phyloP scores from a whole-genome alignment of 2,113 vertebrate genomes.

The Aspidoscelis tigris region DNA sequence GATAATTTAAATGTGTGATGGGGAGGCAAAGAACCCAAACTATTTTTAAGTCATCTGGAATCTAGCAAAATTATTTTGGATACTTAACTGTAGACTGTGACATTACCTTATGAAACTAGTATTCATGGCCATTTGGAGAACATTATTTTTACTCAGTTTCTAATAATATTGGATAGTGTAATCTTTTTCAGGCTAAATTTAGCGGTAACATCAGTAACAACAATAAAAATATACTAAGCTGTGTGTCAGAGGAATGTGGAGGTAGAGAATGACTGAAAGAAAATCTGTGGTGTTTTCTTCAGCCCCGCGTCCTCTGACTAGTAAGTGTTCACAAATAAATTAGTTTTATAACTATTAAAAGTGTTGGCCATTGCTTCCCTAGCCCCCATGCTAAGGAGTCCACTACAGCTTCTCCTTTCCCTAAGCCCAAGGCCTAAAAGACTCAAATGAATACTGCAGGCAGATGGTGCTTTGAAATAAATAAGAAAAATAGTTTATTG shows the following conservation, averaged over 20 bases:
- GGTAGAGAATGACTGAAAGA: neutral
- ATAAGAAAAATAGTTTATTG: too few relatives aligned
- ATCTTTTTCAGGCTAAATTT: conserved; percentile 41
- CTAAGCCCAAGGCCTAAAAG: too few relatives aligned
- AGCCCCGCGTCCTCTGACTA: too few relatives aligned
- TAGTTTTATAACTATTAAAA: too few relatives aligned
- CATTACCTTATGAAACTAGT: conserved; percentile 46
- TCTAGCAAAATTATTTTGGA: conserved; percentile 52
- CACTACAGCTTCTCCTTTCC: too few relatives aligned
- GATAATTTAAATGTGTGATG: conserved; percentile 5
- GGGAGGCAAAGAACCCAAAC: neutral
- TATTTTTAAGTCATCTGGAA: conserved; percentile 65
- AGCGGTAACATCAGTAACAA: conserved; percentile 37
- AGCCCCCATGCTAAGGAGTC: too few relatives aligned
- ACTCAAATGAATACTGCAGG: too few relatives aligned
- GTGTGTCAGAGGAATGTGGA: neutral
- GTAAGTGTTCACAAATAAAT: too few relatives aligned
- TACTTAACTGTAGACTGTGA: conserved; percentile 58
- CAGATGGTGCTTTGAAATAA: too few relatives aligned
- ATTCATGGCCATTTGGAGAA: conserved; percentile 50
- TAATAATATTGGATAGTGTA: conserved; percentile 56
- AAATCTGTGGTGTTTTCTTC: neutral
- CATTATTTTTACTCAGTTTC: conserved; percentile 61
- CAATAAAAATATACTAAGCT: neutral
- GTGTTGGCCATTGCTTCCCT: too few relatives aligned